Conservation (phyloP, 2,113 vertebrate species). For the Prolemur simus region DNA sequence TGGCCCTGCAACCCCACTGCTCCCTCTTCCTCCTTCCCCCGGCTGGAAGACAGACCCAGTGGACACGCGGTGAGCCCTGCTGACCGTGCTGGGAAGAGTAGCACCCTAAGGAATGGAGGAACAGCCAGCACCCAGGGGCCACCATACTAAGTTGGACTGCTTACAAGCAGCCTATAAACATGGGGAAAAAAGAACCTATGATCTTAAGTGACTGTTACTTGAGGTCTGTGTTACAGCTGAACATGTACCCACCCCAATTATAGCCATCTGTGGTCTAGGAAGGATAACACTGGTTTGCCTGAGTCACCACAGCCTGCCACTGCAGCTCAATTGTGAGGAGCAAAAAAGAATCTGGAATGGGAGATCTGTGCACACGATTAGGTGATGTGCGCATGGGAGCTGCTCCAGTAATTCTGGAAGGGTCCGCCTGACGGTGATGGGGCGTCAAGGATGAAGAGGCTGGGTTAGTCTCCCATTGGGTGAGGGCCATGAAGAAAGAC, state of each 20-base stretch:
- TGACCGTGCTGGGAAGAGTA: background rate
- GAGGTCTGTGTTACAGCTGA: background rate
- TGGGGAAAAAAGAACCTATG: background rate
- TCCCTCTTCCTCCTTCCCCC: background rate
- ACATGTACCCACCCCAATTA: background rate
- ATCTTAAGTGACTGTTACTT: background rate
- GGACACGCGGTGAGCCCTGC: background rate
- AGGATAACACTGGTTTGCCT: background rate
- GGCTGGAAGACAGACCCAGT: background rate
- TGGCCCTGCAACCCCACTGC: background rate
- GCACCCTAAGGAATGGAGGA: background rate
- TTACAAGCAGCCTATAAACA: background rate
- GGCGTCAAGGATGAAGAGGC: background rate
- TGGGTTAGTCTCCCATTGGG: accelerated
- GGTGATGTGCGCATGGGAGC: accelerated
- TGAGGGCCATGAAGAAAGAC: background rate
- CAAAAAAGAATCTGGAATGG: accelerated
- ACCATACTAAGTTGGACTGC: background rate
- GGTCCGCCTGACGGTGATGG: background rate
- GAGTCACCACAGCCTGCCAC: background rate
- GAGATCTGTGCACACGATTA: too few species aligned
- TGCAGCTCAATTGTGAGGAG: background rate
- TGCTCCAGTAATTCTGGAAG: background rate
- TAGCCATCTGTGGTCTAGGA: background rate
- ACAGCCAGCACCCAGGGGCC: too few species aligned